Conservation (phyloP, 2,888 invertebrate species). For the Dryomyza anilis region DNA sequence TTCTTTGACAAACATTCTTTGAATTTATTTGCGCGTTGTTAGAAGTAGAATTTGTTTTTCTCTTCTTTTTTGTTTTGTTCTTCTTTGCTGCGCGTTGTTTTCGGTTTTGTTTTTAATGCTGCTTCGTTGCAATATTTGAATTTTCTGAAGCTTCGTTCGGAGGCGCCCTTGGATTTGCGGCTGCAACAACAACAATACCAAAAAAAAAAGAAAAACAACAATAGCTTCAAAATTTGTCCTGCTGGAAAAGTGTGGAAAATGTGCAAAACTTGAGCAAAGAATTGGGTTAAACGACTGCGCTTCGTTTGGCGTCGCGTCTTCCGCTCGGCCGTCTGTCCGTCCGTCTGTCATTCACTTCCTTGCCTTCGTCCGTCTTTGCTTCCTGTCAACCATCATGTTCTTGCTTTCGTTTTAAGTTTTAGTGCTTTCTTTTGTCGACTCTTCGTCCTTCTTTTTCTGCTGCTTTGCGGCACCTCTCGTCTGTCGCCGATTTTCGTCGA, state of each 20-base stretch:
- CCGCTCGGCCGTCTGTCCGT: not conserved
- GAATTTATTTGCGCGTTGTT: no score
- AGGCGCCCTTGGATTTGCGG: not conserved
- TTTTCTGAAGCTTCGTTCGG: conserved; percentile 19
- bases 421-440: no score
- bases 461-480: no score
- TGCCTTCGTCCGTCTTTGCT: not conserved
- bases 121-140: conserved; percentile 14
- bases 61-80: no score
- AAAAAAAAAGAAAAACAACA: not conserved
- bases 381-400: no score
- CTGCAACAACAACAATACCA: not conserved
- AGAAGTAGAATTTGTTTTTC: no score
- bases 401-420: no score
- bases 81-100: no score
- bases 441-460: not conserved
- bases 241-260: not conserved
- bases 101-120: no score
- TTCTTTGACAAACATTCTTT: no score
- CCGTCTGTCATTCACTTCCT: not conserved
- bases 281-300: not conserved
- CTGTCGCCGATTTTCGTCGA: not conserved
- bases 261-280: conserved; percentile 5
- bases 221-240: not conserved
- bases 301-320: not conserved